Base-by-base conservation (phyloP, 2,113 vertebrate species). In the Thunnus maccoyii region DNA sequence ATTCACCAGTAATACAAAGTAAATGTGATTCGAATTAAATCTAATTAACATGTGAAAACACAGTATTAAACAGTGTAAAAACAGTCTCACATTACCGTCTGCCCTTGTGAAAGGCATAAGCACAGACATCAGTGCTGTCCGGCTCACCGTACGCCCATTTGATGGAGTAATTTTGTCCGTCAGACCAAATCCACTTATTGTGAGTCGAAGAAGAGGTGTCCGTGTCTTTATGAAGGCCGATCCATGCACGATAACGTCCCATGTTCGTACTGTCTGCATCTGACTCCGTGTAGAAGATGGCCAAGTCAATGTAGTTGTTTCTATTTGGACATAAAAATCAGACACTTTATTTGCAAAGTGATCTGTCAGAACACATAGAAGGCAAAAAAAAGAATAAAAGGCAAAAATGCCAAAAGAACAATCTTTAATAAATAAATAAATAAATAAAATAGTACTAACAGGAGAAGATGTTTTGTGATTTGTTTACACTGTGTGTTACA, bases 91-190 rank as follows among this genome's bases (percentile, higher is more conserved):
- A 2, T 62, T 82, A 76, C 66, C 0, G 3, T 11, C 3, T 16
- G 0, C 0, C 0, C 46, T 0, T 0, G 30, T 14, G 20, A 4
- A 0, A 0, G 63, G 22, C 1, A 0, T 0, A 12, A 17, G 58
- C 76, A 48, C 82, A 84, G 0, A 0, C 1, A 0, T 46, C 20
- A 0, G 0, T 0, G 2, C 0, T 0, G 2, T 25, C 0, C 32
- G 57, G 61, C 46, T 80, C 25, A 0, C 10, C 0, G 0, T 0
- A 0, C 0, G 2, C 51, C 82, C 73, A 81, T 27, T 0, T 0
- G 0, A 0, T 0, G 3, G 3, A 0, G 3, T 1, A 1, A 8
- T 11, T 15, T 4, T 1, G 2, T 66, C 32, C 48, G 18, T 30
- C 2, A 5, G 14, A 7, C 63, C 47, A 78, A 1, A 1, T 0